These are phyloP conservation scores for Sphaerophoria taeniata DNA, from an alignment of 2,888 invertebrate species.

Conservation along the genomic window DNA sequence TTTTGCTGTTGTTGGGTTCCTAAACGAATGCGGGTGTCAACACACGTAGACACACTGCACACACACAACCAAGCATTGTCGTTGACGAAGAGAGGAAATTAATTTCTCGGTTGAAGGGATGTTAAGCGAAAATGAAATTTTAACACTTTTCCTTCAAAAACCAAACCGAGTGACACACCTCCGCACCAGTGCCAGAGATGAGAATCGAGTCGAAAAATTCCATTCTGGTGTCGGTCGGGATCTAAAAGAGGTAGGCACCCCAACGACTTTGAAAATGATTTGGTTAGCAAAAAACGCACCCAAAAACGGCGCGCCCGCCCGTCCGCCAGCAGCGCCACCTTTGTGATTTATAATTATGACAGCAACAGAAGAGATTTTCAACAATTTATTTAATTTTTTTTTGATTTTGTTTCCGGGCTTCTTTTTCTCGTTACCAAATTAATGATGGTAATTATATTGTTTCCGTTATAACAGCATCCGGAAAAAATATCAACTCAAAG, in stretches of 20 bases:
- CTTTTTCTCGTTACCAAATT: constrained; percentile 61
- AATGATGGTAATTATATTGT: constrained; percentile 66
- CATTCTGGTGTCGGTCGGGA: background rate
- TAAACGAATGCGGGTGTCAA: constrained; percentile 46
- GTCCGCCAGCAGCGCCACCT: constrained; percentile 24
- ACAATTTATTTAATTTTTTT: constrained; percentile 47
- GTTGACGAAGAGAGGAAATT: constrained; percentile 63
- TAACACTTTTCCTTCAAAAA: constrained; percentile 67
- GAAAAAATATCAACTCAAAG: constrained; percentile 19
- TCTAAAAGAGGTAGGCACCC: background rate
- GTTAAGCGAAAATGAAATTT: constrained; percentile 70
- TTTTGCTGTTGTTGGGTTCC: background rate
- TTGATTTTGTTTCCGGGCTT: constrained; percentile 25
- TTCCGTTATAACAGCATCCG: background rate
- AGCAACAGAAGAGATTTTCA: constrained; percentile 60
- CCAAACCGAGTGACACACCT: constrained; percentile 25
- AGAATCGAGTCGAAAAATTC: background rate
- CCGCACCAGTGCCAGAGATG: background rate
- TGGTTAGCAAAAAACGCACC: constrained; percentile 34
- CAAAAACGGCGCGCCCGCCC: background rate
- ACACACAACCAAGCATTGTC: constrained; percentile 29
- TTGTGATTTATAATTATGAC: constrained; percentile 68
- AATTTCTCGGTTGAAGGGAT: constrained; percentile 71
- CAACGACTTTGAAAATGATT: constrained; percentile 31
- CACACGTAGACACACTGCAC: constrained; percentile 26